These are phyloP conservation scores for Leistus spinibarbis DNA, from an alignment of 2,888 invertebrate species.

Conservation along the genomic window DNA sequence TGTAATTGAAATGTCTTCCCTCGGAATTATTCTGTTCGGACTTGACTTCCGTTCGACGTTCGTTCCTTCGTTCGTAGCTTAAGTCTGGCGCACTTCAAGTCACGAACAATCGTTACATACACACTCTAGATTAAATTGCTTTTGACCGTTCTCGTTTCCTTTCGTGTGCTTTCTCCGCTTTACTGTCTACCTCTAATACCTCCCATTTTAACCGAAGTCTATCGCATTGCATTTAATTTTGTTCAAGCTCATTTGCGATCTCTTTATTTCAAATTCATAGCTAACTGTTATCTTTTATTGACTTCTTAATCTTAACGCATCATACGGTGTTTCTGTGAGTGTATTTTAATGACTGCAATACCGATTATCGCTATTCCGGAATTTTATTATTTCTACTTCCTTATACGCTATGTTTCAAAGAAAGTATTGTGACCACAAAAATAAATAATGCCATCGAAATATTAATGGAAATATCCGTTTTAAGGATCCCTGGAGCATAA, in stretches of 20 bases:
- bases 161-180: not conserved
- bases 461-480: too few relatives aligned
- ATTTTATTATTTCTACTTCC: too few relatives aligned
- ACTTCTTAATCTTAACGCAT: too few relatives aligned
- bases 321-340: too few relatives aligned
- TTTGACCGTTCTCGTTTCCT: constrained; percentile 6
- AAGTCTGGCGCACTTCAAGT: constrained; percentile 34
- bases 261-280: too few relatives aligned
- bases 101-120: constrained; percentile 24
- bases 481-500: too few relatives aligned
- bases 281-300: too few relatives aligned
- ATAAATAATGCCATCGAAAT: too few relatives aligned
- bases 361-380: too few relatives aligned
- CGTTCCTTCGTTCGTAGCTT: not conserved
- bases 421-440: too few relatives aligned
- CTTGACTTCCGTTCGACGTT: constrained; percentile 1
- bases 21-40: constrained; percentile 31
- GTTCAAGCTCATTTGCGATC: constrained; percentile 14
- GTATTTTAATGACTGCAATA: too few relatives aligned
- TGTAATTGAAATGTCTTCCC: constrained; percentile 37
- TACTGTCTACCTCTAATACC: not conserved
- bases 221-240: not conserved
- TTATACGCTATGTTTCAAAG: too few relatives aligned
- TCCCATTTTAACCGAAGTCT: not conserved
- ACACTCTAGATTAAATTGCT: constrained; percentile 24